phyloP scores from a whole-genome alignment of 2,113 vertebrate species.

The Crotophaga sulcirostris region DNA sequence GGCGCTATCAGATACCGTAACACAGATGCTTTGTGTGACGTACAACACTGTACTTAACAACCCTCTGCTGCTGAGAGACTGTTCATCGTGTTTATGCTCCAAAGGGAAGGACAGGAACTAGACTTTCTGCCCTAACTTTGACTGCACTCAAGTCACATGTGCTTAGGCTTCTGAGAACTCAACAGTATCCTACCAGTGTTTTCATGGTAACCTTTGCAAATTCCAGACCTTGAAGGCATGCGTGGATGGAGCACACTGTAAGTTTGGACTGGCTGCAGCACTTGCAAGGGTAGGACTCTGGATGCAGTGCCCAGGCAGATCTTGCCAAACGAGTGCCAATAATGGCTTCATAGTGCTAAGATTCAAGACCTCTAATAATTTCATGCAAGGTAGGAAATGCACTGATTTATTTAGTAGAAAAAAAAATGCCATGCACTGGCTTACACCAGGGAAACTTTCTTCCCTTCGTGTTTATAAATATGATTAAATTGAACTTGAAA shows the following conservation, averaged over 20 bases:
- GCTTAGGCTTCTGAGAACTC: background rate
- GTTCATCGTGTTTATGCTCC: accelerated
- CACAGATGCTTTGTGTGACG: background rate
- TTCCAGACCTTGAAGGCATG: background rate
- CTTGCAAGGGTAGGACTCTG: background rate
- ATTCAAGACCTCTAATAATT: background rate
- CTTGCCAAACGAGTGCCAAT: background rate
- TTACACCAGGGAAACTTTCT: background rate
- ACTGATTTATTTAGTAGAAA: background rate
- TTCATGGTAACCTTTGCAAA: background rate
- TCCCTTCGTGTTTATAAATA: background rate
- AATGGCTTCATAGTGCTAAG: background rate
- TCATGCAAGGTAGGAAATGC: background rate
- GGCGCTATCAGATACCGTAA: background rate
- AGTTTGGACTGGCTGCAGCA: background rate
- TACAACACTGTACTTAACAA: background rate
- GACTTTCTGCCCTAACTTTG: background rate
- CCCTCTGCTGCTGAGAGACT: background rate
- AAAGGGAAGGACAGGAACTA: background rate
- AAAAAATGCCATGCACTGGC: background rate
- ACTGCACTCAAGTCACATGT: background rate
- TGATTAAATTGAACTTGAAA: background rate
- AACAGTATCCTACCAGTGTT: background rate
- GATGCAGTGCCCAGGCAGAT: background rate
- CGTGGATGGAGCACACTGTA: accelerated